Conservation (phyloP, 2,888 invertebrate species). For the Furcula furcula region DNA sequence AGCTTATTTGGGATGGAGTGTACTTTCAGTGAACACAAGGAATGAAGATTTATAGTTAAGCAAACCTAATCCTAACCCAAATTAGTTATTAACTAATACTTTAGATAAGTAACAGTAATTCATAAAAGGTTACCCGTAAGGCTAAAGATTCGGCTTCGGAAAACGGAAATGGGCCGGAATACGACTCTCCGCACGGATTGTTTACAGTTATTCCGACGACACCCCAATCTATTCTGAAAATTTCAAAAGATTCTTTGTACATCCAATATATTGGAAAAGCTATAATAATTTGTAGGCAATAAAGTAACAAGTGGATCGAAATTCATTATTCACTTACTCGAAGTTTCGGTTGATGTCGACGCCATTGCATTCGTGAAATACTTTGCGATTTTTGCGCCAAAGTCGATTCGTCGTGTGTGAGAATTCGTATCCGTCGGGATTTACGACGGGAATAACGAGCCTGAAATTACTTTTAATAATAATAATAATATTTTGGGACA, state of each 20-base stretch:
- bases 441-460: slow-evolving; percentile 85
- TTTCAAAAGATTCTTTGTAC: too few species aligned
- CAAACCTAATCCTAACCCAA: too few species aligned
- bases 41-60: too few species aligned
- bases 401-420: slow-evolving; percentile 87
- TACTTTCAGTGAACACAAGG: too few species aligned
- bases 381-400: slow-evolving; percentile 87
- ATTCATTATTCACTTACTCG: slow-evolving; percentile 78
- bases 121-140: slow-evolving; percentile 42
- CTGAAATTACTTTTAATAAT: too few species aligned
- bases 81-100: too few species aligned
- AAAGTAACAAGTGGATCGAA: too few species aligned
- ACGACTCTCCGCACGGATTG: slow-evolving; percentile 49
- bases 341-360: slow-evolving; percentile 92
- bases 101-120: background rate
- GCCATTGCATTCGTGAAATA: slow-evolving; percentile 69
- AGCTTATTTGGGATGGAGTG: too few species aligned
- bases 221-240: slow-evolving; percentile 35
- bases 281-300: too few species aligned
- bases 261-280: too few species aligned
- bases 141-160: slow-evolving; percentile 91
- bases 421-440: slow-evolving; percentile 92
- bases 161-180: slow-evolving; percentile 86
- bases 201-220: slow-evolving; percentile 24
- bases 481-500: too few species aligned